Conservation (phyloP, 37 sponge, comb jelly and placozoan genomes). For the Hexactinellida sp. region DNA sequence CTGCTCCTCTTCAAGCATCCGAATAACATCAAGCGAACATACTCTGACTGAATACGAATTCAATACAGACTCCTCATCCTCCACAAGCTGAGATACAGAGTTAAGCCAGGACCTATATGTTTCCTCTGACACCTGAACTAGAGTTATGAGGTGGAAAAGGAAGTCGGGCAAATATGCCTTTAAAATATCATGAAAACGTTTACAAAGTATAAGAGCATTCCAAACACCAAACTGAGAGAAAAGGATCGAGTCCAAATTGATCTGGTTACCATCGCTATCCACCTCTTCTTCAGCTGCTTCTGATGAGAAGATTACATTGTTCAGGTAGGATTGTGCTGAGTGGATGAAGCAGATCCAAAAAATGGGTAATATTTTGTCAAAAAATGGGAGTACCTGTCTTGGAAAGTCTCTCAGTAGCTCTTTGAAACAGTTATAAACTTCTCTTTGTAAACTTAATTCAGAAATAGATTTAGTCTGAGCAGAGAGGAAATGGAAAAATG, state of each 20-base stretch:
- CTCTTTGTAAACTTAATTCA: slow-evolving; percentile 38
- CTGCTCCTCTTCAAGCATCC: slow-evolving; percentile 15
- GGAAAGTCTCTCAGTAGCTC: slow-evolving; percentile 38
- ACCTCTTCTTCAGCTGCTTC: slow-evolving; percentile 5
- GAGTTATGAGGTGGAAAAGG: slow-evolving; percentile 30
- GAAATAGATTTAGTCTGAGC: background rate
- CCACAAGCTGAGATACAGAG: slow-evolving; percentile 36
- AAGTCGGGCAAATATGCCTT: slow-evolving; percentile 41
- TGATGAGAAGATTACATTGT: slow-evolving; percentile 14
- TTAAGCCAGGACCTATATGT: slow-evolving; percentile 39
- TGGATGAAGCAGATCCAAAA: background rate
- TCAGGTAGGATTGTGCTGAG: slow-evolving; percentile 10
- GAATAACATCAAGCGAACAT: slow-evolving; percentile 35
- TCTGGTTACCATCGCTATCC: slow-evolving; percentile 50
- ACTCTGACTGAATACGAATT: slow-evolving; percentile 43
- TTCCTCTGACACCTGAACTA: slow-evolving; percentile 44
- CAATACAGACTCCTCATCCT: slow-evolving; percentile 44
- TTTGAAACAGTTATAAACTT: slow-evolving; percentile 31
- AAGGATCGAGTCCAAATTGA: slow-evolving; percentile 25
- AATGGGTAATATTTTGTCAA: background rate
- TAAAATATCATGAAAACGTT: slow-evolving; percentile 21
- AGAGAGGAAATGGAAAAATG: slow-evolving; percentile 29
- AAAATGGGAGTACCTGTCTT: slow-evolving; percentile 23
- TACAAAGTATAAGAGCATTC: slow-evolving; percentile 24
- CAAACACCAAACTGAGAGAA: slow-evolving; percentile 56